Conservation (phyloP, 1,140 invertebrate genomes). For the Pygmarrhopalites habei region DNA sequence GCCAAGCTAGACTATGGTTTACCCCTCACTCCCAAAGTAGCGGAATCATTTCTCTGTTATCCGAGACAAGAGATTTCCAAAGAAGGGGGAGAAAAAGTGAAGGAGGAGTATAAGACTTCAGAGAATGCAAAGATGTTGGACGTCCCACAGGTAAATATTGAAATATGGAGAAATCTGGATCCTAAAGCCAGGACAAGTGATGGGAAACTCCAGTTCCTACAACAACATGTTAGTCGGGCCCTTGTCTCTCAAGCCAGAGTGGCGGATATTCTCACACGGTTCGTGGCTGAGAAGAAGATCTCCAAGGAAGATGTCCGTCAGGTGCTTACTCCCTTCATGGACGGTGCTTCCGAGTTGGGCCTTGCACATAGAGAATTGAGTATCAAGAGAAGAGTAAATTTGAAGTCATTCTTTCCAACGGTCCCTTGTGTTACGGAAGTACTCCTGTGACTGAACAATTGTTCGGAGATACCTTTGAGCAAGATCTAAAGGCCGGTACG, state of each 20-base stretch:
- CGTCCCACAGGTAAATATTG: constrained; percentile 18
- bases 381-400: background rate
- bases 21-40: background rate
- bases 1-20: background rate
- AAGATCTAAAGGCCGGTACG: background rate
- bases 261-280: constrained; percentile 6
- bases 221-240: background rate
- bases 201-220: background rate
- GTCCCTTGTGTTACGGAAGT: background rate
- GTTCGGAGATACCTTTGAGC: constrained; percentile 22
- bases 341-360: constrained; percentile 6
- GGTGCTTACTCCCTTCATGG: background rate
- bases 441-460: constrained; percentile 13
- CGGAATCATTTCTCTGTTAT: background rate
- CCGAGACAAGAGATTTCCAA: background rate
- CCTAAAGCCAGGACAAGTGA: constrained; percentile 1
- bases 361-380: background rate
- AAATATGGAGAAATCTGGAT: constrained; percentile 17
- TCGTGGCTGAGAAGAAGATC: background rate
- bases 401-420: constrained; percentile 1
- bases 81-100: background rate
- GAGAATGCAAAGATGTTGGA: constrained; percentile 8
- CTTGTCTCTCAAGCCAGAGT: constrained; percentile 7
- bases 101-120: constrained; percentile 1
- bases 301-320: background rate